Evolutionary conservation across 2,113 vertebrate genomes (phyloP).

Genomic region (Thalassarche chlororhynchos): DNA sequence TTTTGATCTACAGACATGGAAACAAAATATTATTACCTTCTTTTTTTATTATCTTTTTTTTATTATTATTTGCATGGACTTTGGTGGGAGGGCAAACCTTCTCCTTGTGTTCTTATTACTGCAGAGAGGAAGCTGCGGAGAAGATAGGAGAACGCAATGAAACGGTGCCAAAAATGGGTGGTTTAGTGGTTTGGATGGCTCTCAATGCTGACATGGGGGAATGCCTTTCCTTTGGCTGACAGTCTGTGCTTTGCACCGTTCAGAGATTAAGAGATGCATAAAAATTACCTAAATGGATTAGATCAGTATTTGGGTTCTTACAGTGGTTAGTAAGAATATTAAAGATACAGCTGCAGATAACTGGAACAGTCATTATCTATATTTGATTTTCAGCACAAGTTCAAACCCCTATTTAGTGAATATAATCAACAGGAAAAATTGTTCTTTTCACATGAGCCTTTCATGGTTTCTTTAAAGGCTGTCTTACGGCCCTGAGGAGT

Average conservation of each 20-base stretch:
- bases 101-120: background rate
- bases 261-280: background rate
- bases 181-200: background rate
- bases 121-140: background rate
- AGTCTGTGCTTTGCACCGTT: background rate
- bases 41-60: background rate
- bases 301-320: background rate
- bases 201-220: background rate
- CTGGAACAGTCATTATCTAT: background rate
- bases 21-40: background rate
- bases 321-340: background rate
- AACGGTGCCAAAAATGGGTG: background rate
- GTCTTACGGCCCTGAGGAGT: background rate
- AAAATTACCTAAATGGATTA: background rate
- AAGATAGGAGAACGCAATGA: fast-evolving
- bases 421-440: background rate
- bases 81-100: background rate
- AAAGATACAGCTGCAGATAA: background rate
- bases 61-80: background rate
- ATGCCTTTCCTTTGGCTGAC: background rate
- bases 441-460: background rate
- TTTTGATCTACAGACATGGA: background rate
- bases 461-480: background rate
- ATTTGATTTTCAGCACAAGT: background rate
- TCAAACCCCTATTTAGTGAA: background rate